These are phyloP conservation scores for Probaryconus sp. DNA, from an alignment of 1,140 invertebrate species.

Conservation along the genomic window DNA sequence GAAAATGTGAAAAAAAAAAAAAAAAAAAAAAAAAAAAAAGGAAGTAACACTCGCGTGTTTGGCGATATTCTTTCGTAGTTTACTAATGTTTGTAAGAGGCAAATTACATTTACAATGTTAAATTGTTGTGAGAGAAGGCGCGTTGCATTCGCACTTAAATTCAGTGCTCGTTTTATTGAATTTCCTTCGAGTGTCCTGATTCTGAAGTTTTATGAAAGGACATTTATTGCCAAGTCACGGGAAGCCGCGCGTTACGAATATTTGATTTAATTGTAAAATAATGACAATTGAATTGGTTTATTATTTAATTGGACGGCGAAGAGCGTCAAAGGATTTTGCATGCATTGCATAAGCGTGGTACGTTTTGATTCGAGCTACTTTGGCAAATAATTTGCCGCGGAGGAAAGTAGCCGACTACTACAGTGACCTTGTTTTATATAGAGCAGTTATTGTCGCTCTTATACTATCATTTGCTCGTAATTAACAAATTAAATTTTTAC, in stretches of 20 bases:
- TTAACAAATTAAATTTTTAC: constrained; percentile 47
- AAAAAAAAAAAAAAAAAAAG: no score
- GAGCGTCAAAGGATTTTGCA: constrained; percentile 1
- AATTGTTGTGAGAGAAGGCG: constrained; percentile 19
- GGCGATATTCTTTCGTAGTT: background rate
- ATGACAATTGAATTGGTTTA: constrained; percentile 33
- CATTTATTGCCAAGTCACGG: constrained; percentile 1
- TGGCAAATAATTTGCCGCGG: constrained; percentile 14
- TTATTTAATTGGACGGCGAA: constrained; percentile 28
- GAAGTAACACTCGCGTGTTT: constrained; percentile 21
- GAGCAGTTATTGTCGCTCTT: constrained; percentile 28
- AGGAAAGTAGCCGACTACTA: constrained; percentile 7
- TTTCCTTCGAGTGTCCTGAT: constrained; percentile 11
- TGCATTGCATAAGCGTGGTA: background rate
- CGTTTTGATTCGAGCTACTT: background rate
- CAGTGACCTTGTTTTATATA: constrained; percentile 24
- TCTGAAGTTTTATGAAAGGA: background rate
- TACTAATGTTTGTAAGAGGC: constrained; percentile 5
- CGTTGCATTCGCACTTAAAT: no score
- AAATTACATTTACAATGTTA: constrained; percentile 33
- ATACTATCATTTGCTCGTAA: constrained; percentile 34
- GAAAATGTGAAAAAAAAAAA: no score
- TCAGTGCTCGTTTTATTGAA: constrained; percentile 43
- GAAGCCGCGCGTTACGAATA: no score
- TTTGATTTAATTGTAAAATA: constrained; percentile 9